Conservation (phyloP, 2,888 invertebrate species). For the Hirtodrosophila duncani region DNA sequence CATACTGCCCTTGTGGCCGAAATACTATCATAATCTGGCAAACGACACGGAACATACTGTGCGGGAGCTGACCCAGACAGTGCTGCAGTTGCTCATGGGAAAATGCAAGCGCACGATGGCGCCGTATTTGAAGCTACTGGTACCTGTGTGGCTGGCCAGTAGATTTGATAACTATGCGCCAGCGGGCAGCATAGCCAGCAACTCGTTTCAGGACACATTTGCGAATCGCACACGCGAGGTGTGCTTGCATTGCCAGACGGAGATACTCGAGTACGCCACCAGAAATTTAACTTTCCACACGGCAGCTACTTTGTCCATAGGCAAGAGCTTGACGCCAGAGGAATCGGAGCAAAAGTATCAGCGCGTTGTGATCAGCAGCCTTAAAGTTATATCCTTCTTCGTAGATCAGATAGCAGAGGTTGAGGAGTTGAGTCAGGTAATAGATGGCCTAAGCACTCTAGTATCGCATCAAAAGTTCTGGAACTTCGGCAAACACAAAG, state of each 20-base stretch:
- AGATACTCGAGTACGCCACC: conserved; percentile 86
- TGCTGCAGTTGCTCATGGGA: conserved; percentile 84
- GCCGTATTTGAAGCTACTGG: conserved; percentile 86
- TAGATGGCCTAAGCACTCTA: conserved; percentile 79
- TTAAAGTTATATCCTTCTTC: conserved; percentile 83
- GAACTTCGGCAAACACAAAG: conserved; percentile 83
- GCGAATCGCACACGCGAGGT: conserved; percentile 88
- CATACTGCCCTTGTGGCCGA: conserved; percentile 89
- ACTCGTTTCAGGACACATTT: conserved; percentile 87
- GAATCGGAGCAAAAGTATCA: conserved; percentile 85
- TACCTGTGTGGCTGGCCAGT: conserved; percentile 91
- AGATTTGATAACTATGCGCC: conserved; percentile 92
- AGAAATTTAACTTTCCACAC: conserved; percentile 84
- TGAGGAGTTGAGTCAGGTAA: conserved; percentile 70
- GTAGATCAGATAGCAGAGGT: conserved; percentile 81
- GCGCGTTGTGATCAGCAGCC: conserved; percentile 82
- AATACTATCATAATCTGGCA: conserved; percentile 86
- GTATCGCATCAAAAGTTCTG: conserved; percentile 84
- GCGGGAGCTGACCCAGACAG: conserved; percentile 86
- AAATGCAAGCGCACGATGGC: conserved; percentile 88
- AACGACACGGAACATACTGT: conserved; percentile 90
- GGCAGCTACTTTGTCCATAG: conserved; percentile 80
- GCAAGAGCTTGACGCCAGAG: conserved; percentile 81
- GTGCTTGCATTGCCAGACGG: conserved; percentile 88
- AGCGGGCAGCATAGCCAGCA: conserved; percentile 85